phyloP scores from a whole-genome alignment of 2,888 invertebrate genomes.

The Zygaena filipendulae region DNA sequence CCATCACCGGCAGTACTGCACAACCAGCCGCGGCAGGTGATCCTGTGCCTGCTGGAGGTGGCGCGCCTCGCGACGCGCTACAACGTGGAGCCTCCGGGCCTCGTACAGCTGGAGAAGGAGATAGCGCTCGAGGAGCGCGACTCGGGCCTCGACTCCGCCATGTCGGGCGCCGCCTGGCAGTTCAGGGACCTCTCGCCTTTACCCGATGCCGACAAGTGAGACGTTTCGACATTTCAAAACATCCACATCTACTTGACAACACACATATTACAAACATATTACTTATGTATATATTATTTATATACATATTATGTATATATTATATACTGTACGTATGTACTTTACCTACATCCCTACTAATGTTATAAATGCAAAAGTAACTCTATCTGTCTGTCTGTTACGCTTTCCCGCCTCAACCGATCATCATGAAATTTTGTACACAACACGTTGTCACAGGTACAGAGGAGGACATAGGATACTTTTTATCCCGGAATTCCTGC shows the following conservation, averaged over 20 bases:
- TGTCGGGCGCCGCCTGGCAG: slow-evolving; percentile 75
- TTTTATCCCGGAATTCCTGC: no score
- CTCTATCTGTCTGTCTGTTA: no score
- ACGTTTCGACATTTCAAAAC: background rate
- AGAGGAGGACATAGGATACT: no score
- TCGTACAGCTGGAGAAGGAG: slow-evolving; percentile 87
- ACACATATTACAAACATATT: no score
- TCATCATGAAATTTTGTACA: no score
- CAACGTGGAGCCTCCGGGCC: slow-evolving; percentile 81
- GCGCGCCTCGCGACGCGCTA: slow-evolving; percentile 82
- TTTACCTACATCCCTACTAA: no score
- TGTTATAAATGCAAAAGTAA: no score
- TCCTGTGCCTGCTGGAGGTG: slow-evolving; percentile 86
- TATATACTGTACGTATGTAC: no score
- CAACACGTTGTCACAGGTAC: no score
- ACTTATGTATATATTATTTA: no score
- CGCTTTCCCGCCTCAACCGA: no score
- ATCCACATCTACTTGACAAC: background rate
- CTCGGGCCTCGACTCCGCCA: slow-evolving; percentile 72
- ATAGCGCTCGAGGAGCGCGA: slow-evolving; percentile 83
- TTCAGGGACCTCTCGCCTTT: slow-evolving; percentile 62
- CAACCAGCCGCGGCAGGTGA: slow-evolving; percentile 85
- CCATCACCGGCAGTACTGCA: slow-evolving; percentile 86
- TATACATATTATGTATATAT: no score
- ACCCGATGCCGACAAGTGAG: slow-evolving; percentile 23